Conservation (phyloP, 2,888 invertebrate genomes). For the Brachyptera putata region DNA sequence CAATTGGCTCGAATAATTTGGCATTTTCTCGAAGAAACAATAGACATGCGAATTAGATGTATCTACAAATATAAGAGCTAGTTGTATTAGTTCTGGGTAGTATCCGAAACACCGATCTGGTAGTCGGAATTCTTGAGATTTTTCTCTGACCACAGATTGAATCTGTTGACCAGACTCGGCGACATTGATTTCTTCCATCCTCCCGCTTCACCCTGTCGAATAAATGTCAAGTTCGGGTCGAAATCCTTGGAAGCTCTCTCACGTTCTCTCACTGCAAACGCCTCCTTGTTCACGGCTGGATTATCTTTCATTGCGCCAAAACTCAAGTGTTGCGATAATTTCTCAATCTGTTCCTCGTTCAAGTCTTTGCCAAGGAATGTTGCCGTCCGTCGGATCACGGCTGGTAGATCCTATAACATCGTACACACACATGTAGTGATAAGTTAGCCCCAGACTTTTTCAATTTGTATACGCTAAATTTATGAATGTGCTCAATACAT, state of each 20-base stretch:
- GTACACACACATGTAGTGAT: background rate
- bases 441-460: too few relatives aligned
- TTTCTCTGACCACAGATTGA: constrained; percentile 38
- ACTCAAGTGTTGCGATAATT: constrained; percentile 46
- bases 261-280: constrained; percentile 36
- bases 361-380: constrained; percentile 44
- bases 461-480: too few relatives aligned
- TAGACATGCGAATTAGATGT: too few relatives aligned
- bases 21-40: too few relatives aligned
- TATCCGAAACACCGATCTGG: constrained; percentile 16
- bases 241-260: constrained; percentile 34
- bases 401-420: constrained; percentile 44
- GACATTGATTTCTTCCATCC: constrained; percentile 49
- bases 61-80: too few relatives aligned
- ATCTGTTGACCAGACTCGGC: constrained; percentile 41
- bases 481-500: too few relatives aligned
- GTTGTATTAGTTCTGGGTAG: too few relatives aligned
- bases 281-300: constrained; percentile 47
- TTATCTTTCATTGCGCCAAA: constrained; percentile 53
- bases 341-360: constrained; percentile 42
- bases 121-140: constrained; percentile 19
- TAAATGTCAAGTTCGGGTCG: constrained; percentile 37
- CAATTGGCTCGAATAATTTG: too few relatives aligned
- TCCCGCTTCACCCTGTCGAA: constrained; percentile 45
- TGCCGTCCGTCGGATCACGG: constrained; percentile 45